These are phyloP conservation scores for Cairina moschata DNA, from an alignment of 2,113 vertebrate species.

Conservation along the genomic window DNA sequence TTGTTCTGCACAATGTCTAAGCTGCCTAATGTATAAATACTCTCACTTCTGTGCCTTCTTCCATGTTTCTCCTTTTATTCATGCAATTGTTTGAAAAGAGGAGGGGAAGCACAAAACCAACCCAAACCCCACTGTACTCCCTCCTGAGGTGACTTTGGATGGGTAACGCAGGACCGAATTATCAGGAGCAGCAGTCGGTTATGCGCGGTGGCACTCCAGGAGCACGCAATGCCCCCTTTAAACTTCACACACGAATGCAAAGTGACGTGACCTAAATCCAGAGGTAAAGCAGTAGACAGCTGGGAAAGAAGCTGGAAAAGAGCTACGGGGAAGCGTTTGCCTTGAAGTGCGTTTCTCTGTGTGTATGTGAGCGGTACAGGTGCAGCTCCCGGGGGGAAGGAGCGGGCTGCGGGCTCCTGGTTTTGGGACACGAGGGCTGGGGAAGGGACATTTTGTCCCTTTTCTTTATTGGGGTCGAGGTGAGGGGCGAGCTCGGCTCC, in stretches of 20 bases:
- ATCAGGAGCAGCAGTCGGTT: neutral
- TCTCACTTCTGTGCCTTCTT: neutral
- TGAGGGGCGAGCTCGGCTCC: no score
- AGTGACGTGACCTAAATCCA: neutral
- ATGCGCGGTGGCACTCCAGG: rapidly evolving
- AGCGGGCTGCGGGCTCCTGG: no score
- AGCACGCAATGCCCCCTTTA: rapidly evolving
- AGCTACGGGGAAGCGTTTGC: neutral
- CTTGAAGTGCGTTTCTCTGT: no score
- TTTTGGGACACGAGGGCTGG: no score
- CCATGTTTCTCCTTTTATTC: neutral
- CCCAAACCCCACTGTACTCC: neutral
- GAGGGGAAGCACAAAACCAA: neutral
- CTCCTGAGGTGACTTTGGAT: neutral
- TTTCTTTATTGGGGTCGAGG: no score
- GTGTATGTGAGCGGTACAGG: no score
- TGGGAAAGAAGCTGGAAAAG: neutral
- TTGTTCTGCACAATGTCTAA: neutral
- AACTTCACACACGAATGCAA: neutral
- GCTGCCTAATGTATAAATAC: neutral
- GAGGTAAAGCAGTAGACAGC: neutral
- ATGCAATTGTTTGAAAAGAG: neutral
- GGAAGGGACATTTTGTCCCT: no score
- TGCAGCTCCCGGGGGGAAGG: no score
- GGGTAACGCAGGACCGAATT: neutral